Percentiles rank a stretch among this genome's conserved stretches.
Evolutionary conservation across 1,140 invertebrate species (phyloP).

Genomic region (Halesus radiatus): DNA sequence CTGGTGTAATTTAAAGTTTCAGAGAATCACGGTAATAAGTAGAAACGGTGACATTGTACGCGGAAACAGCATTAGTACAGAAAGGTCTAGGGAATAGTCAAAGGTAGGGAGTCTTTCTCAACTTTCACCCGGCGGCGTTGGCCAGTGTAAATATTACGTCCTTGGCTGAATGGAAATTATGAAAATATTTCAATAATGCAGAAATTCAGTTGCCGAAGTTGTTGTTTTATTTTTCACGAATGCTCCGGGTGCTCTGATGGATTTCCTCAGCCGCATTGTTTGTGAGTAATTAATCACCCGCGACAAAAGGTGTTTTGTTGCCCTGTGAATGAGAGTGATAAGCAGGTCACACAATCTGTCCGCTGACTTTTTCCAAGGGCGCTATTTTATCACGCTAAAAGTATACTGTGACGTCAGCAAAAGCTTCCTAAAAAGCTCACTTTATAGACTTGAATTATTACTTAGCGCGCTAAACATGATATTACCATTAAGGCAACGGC

Average conservation of each 20-base stretch:
- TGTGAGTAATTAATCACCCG: conserved; percentile 3
- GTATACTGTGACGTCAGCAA: conserved; percentile 28
- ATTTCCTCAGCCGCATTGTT: not conserved
- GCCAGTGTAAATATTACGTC: not conserved
- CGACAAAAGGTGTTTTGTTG: conserved; percentile 19
- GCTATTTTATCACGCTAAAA: conserved; percentile 23
- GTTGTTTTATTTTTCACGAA: too few species aligned
- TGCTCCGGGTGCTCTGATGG: too few species aligned
- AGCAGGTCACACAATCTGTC: conserved; percentile 27
- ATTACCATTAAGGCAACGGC: conserved; percentile 28
- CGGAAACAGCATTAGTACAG: too few species aligned
- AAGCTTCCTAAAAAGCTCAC: conserved; percentile 30
- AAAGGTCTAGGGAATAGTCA: too few species aligned
- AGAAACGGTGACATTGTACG: too few species aligned
- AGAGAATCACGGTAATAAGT: too few species aligned
- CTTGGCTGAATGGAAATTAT: not conserved
- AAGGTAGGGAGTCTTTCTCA: too few species aligned
- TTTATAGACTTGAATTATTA: conserved; percentile 31
- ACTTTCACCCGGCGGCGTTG: not conserved
- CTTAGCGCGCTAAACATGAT: conserved; percentile 28
- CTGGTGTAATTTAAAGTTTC: too few species aligned
- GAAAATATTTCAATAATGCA: not conserved
- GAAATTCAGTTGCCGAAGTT: too few species aligned
- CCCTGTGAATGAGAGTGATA: conserved; percentile 10
- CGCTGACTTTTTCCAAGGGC: conserved; percentile 25